Conservation (phyloP, 2,888 invertebrate species). For the Cantharis nigra region DNA sequence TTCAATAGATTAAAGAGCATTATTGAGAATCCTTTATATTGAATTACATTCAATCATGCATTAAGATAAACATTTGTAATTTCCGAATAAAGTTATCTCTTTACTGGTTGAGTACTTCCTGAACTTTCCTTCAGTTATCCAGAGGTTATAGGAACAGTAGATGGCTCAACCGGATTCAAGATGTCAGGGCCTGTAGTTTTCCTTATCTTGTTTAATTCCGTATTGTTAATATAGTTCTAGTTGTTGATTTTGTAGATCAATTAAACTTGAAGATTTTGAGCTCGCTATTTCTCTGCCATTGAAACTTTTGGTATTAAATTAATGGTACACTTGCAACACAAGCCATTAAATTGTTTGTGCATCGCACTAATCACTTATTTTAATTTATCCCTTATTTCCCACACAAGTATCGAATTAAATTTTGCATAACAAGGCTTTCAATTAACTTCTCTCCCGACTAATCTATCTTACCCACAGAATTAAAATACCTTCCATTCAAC, state of each 20-base stretch:
- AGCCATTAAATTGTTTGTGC: not conserved
- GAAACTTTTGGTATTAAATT: slow-evolving; percentile 1
- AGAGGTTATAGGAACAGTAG: slow-evolving; percentile 6
- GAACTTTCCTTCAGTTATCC: slow-evolving; percentile 2
- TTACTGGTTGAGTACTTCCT: slow-evolving; percentile 4
- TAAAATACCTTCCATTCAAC: slow-evolving; percentile 29
- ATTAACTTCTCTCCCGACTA: not conserved
- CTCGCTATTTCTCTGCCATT: not conserved
- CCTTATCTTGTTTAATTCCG: slow-evolving; percentile 35
- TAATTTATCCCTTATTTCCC: not conserved
- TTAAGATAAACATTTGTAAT: slow-evolving; percentile 5
- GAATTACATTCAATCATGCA: not conserved
- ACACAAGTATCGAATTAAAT: not conserved
- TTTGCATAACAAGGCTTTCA: not conserved
- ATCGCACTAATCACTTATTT: not conserved
- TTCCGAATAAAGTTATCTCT: slow-evolving; percentile 1
- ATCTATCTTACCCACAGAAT: not conserved
- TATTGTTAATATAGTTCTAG: slow-evolving; percentile 37
- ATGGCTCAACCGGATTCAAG: slow-evolving; percentile 20
- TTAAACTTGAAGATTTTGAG: slow-evolving; percentile 9
- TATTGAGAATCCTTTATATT: not conserved
- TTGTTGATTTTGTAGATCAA: slow-evolving; percentile 13
- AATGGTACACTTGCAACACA: not conserved
- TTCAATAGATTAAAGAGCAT: not conserved
- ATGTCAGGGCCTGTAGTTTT: slow-evolving; percentile 27